phyloP scores from a whole-genome alignment of 1,140 invertebrate species.

The Carposina sasakii region DNA sequence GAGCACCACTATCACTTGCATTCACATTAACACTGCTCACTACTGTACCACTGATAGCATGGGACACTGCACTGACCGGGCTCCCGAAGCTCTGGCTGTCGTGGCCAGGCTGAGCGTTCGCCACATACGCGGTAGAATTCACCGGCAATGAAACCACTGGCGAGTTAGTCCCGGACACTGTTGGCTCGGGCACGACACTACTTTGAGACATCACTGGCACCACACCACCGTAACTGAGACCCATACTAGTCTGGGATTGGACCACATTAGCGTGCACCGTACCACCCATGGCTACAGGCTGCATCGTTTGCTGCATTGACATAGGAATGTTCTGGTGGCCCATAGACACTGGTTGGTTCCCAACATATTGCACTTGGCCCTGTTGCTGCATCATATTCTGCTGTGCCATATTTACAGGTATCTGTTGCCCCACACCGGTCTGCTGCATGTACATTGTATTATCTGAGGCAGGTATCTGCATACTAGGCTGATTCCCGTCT shows the following conservation, averaged over 20 bases:
- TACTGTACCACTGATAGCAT: constrained; percentile 62
- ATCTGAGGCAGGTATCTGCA: constrained; percentile 71
- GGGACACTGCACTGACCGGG: constrained; percentile 69
- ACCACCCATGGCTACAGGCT: constrained; percentile 61
- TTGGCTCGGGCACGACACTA: constrained; percentile 56
- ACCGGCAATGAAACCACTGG: constrained; percentile 68
- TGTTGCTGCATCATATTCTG: constrained; percentile 63
- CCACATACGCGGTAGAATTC: constrained; percentile 59
- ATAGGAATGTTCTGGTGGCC: constrained; percentile 67
- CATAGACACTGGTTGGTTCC: constrained; percentile 63
- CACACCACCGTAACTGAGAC: constrained; percentile 57
- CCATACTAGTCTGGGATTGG: constrained; percentile 67
- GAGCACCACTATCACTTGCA: constrained; percentile 60
- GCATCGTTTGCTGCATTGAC: constrained; percentile 66
- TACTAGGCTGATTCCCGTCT: constrained; percentile 68
- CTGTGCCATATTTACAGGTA: constrained; percentile 60
- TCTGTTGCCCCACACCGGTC: constrained; percentile 61
- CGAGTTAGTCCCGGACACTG: constrained; percentile 68
- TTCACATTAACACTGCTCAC: constrained; percentile 67
- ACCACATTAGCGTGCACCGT: constrained; percentile 64
- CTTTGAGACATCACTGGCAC: constrained; percentile 69
- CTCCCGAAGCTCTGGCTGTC: constrained; percentile 70
- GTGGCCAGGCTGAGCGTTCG: constrained; percentile 46
- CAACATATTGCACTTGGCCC: constrained; percentile 61
- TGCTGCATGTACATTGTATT: constrained; percentile 68